Conservation (phyloP, 2,113 vertebrate species). For the Himantopus leucocephalus region DNA sequence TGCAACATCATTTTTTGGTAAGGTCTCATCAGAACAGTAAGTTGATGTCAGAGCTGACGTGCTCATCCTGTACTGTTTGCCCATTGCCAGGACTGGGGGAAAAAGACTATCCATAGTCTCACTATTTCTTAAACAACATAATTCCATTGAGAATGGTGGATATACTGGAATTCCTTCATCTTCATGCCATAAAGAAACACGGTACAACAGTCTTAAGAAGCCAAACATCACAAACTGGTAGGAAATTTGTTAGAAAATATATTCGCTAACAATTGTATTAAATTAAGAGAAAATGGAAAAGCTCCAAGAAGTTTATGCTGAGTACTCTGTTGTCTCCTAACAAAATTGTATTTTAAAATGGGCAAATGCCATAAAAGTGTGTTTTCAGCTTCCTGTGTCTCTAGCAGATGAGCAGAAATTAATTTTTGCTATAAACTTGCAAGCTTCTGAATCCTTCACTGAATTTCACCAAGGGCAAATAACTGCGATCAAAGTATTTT, state of each 20-base stretch:
- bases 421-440: neutral
- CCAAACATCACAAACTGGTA: neutral
- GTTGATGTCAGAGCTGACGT: neutral
- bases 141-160: neutral
- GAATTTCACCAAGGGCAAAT: constrained; percentile 27
- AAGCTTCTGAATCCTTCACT: constrained; percentile 1
- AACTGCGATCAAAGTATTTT: constrained; percentile 17
- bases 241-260: neutral
- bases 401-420: constrained; percentile 10
- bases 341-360: neutral
- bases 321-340: neutral
- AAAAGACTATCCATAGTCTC: neutral
- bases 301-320: neutral
- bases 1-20: neutral
- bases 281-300: neutral
- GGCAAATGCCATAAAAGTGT: neutral
- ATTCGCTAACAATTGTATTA: neutral
- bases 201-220: neutral
- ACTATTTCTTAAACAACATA: neutral
- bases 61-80: neutral
- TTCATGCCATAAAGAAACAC: neutral
- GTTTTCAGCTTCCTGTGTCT: neutral
- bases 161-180: neutral
- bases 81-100: neutral
- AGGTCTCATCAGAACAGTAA: neutral